Base-by-base conservation (phyloP, 2,797 vertebrate species). In the Sandelia bainsii region DNA sequence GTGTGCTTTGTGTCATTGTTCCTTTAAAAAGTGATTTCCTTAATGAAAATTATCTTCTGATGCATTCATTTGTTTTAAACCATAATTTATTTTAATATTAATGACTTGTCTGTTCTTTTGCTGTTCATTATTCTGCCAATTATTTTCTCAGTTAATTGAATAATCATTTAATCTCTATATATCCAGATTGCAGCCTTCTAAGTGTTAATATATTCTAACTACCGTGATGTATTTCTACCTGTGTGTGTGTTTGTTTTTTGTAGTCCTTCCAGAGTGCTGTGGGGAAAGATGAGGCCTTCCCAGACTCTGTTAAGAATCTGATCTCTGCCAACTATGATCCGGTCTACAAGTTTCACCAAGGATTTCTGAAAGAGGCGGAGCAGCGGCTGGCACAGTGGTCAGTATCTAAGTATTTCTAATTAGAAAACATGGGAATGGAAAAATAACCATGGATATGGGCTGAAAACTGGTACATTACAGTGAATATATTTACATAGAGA, bases 341-440 rank as follows among this genome's bases (percentile, higher is more conserved):
- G 20, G 90, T 99, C 88, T 88, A 96, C 94, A 96, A 93, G 84
- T 98, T 98, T 80, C 97, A 98, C 73, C 93, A 95, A 62, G 95
- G 89, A 62, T 98, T 98, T 89, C 94, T 99, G 80, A 97, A 96
- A 87, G 97, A 98, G 87, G 95, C 96, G 85, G 97, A 99, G 89
- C 96, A 97, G 70, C 95, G 97, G 50, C 95, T 99, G 73, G 95
- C 95, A 10, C 91, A 97, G 34, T 99, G 97, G 97, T 99, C 84
- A 95, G 96, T 82, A 22, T 53, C 29, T 37, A 19, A 62, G 34
- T 69, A 8, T 10, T 34, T 16, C 27, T 6, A 29, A 29, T 29
- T 6, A 29, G 27, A 6, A 29, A n/a, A n/a, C n/a, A n/a, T n/a
- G n/a, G n/a, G n/a, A n/a, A n/a, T n/a, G n/a, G n/a, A 3, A 29